phyloP scores from a whole-genome alignment of 2,888 invertebrate genomes.

The Chorisops tibialis region DNA sequence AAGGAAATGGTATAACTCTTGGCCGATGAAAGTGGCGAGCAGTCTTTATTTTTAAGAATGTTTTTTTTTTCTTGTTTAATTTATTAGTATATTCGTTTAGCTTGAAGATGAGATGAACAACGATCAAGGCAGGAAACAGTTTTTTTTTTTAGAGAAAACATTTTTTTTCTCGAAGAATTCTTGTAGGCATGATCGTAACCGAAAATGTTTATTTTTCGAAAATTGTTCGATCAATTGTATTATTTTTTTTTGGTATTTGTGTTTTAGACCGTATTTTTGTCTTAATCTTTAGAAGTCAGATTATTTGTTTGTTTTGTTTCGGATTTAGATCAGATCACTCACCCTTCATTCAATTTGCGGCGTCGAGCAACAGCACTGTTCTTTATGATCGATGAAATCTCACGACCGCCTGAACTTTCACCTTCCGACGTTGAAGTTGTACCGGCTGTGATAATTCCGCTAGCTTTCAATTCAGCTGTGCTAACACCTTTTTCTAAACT shows the following conservation, averaged over 20 bases:
- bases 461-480: slow-evolving; percentile 27
- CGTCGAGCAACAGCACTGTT: slow-evolving; percentile 53
- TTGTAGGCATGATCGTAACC: too few relatives aligned
- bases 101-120: not conserved
- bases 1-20: slow-evolving; percentile 1
- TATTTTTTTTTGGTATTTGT: too few relatives aligned
- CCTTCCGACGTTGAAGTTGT: slow-evolving; percentile 51
- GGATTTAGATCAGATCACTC: slow-evolving; percentile 47
- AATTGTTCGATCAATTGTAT: too few relatives aligned
- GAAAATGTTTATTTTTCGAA: too few relatives aligned
- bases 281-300: too few relatives aligned
- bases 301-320: too few relatives aligned
- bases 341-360: slow-evolving; percentile 54
- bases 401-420: slow-evolving; percentile 54
- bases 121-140: slow-evolving; percentile 14
- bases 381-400: slow-evolving; percentile 54
- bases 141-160: not conserved
- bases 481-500: slow-evolving; percentile 40
- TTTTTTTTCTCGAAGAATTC: too few relatives aligned
- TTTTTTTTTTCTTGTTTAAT: not conserved
- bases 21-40: slow-evolving; percentile 11
- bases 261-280: too few relatives aligned
- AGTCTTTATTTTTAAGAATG: not conserved
- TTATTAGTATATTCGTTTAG: not conserved
- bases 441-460: slow-evolving; percentile 11